These are phyloP conservation scores for Acromyrmex echinatior DNA, from an alignment of 1,140 invertebrate genomes.

Conservation along the genomic window DNA sequence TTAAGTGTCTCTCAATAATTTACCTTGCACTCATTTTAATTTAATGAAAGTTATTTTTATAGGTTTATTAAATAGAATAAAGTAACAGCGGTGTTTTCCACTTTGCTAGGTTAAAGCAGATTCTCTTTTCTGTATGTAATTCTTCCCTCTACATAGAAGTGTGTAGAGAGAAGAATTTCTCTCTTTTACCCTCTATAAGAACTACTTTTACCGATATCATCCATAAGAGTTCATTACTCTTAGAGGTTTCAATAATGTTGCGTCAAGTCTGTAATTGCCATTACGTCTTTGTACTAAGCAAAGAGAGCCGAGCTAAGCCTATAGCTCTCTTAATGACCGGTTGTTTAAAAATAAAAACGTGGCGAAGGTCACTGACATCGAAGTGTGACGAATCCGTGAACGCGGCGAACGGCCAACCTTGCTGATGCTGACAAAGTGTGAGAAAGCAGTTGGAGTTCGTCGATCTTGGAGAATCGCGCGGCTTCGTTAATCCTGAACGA, in stretches of 20 bases:
- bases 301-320: slow-evolving; percentile 57
- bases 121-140: not conserved
- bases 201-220: not conserved
- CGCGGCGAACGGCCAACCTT: slow-evolving; percentile 63
- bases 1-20: not conserved
- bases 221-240: slow-evolving; percentile 33
- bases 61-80: not conserved
- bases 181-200: not conserved
- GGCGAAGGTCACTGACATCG: slow-evolving; percentile 69
- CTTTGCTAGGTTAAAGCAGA: not conserved
- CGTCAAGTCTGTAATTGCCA: slow-evolving; percentile 55
- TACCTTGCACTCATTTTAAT: too few species aligned
- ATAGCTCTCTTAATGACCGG: slow-evolving; percentile 51
- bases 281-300: slow-evolving; percentile 44
- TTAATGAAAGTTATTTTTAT: not conserved
- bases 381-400: slow-evolving; percentile 71
- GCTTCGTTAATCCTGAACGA: slow-evolving; percentile 62
- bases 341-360: slow-evolving; percentile 72
- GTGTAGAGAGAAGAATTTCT: not conserved
- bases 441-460: slow-evolving; percentile 69
- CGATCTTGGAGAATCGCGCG: slow-evolving; percentile 60
- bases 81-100: not conserved
- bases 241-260: slow-evolving; percentile 46
- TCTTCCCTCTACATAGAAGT: not conserved
- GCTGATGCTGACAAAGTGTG: slow-evolving; percentile 67